Percentiles rank a stretch among this genome's conserved stretches.
These are phyloP conservation scores for Andrena bucephala DNA, from an alignment of 2,888 invertebrate species.

Conservation along the genomic window DNA sequence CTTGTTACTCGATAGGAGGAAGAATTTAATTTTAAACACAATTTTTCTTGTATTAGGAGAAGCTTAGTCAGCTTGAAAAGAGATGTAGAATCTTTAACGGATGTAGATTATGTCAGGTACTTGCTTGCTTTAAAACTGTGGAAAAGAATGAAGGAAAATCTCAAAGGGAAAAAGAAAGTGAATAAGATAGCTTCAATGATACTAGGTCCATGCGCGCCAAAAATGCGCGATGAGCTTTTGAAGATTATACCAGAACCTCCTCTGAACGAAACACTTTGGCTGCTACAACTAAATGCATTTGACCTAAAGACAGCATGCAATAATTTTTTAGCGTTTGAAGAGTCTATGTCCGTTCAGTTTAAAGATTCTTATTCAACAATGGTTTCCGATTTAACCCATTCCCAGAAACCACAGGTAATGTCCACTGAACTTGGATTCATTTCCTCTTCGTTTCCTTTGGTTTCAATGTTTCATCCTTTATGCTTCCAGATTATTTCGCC, in stretches of 20 bases:
- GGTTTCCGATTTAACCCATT: constrained; percentile 9
- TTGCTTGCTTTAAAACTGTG: constrained; percentile 79
- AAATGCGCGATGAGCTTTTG: constrained; percentile 66
- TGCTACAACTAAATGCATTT: constrained; percentile 76
- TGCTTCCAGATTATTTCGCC: constrained; percentile 30
- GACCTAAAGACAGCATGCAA: constrained; percentile 74
- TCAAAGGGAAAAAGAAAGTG: constrained; percentile 72
- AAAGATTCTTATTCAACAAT: constrained; percentile 28
- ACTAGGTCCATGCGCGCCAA: constrained; percentile 74
- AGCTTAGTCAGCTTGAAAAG: constrained; percentile 70
- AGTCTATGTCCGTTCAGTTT: constrained; percentile 44
- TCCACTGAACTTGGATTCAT: constrained; percentile 8
- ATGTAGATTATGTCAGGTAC: constrained; percentile 77
- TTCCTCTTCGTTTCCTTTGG: constrained; percentile 12
- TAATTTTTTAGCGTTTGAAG: constrained; percentile 74
- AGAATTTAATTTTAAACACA: neutral
- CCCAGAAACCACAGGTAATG: constrained; percentile 54
- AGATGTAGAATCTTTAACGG: constrained; percentile 63
- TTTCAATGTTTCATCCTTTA: constrained; percentile 15
- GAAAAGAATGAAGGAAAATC: constrained; percentile 75
- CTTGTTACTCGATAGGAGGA: neutral
- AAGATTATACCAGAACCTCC: constrained; percentile 74
- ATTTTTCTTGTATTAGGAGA: constrained; percentile 72
- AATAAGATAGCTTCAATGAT: constrained; percentile 74
- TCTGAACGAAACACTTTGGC: constrained; percentile 73